A percentile compares a stretch with the other conserved stretches of the same genome.
Conservation (phyloP, 2,888 invertebrate species). For the Heliconius ethilla region DNA sequence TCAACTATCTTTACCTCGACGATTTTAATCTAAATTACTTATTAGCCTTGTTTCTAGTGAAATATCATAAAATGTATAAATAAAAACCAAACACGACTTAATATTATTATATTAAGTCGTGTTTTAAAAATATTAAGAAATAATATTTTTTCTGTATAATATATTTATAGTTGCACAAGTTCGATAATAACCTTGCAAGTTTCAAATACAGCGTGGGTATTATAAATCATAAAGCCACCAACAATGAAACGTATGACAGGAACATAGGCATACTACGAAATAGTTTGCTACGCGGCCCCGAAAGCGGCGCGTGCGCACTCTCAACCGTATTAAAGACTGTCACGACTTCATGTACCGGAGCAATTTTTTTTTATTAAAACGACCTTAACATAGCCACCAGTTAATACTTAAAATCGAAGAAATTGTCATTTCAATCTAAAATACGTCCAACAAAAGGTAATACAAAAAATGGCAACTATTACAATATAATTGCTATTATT, state of each 20-base stretch:
- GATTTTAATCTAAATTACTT: not conserved
- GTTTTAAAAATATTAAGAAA: not conserved
- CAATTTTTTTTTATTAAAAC: conserved; percentile 59
- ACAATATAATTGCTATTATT: conserved; percentile 7
- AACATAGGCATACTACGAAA: conserved; percentile 65
- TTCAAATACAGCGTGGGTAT: conserved; percentile 55
- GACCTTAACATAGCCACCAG: conserved; percentile 58
- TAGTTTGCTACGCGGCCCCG: conserved; percentile 66
- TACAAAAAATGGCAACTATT: not conserved
- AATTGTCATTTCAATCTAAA: conserved; percentile 43
- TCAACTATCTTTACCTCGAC: conserved; percentile 28
- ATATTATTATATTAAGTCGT: no score
- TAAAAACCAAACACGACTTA: not conserved
- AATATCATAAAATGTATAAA: not conserved
- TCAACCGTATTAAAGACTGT: conserved; percentile 61
- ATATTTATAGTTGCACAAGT: conserved; percentile 53
- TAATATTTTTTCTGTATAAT: conserved; percentile 1
- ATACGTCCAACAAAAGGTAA: not conserved
- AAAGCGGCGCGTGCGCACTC: conserved; percentile 72
- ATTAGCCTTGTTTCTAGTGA: not conserved
- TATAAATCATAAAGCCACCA: conserved; percentile 72
- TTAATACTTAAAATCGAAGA: conserved; percentile 45
- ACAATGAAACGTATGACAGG: conserved; percentile 73
- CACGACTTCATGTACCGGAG: conserved; percentile 71
- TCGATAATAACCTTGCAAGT: conserved; percentile 63